Evolutionary conservation across 2,888 invertebrate species (phyloP).

Genomic region (Drosophila mercatorum): DNA sequence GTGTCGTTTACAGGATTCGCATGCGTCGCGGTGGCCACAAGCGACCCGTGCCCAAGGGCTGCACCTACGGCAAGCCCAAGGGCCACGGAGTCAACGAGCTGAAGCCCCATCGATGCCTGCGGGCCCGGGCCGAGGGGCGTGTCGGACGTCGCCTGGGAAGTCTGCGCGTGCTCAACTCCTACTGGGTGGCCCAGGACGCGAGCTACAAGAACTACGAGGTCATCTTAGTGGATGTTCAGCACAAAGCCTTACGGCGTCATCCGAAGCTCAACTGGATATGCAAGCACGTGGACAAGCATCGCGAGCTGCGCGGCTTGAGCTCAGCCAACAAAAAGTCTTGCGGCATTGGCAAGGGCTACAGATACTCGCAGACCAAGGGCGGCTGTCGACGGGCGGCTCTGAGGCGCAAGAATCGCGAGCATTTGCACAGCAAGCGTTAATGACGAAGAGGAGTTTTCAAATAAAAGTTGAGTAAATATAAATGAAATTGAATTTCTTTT

Average conservation of each 20-base stretch:
- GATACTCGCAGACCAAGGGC: constrained; percentile 97
- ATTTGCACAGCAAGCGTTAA: constrained; percentile 98
- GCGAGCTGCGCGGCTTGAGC: too few relatives aligned
- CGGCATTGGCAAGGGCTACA: constrained; percentile 97
- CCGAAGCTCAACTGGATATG: constrained; percentile 99
- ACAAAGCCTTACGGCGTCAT: constrained; percentile 90
- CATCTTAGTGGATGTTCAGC: too few relatives aligned
- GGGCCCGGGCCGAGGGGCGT: too few relatives aligned
- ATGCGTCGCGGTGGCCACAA: too few relatives aligned
- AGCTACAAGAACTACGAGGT: constrained; percentile 93
- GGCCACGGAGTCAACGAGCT: constrained; percentile 89
- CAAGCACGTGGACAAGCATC: constrained; percentile 97
- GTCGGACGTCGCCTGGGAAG: background rate
- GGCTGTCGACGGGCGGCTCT: constrained; percentile 97
- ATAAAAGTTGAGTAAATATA: background rate
- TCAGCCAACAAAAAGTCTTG: constrained; percentile 90
- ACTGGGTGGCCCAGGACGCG: constrained; percentile 99
- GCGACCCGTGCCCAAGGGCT: too few relatives aligned
- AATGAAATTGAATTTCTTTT: background rate
- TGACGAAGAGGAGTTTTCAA: background rate
- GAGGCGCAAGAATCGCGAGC: constrained; percentile 96
- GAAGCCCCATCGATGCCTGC: constrained; percentile 88
- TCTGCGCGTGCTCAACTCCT: constrained; percentile 93
- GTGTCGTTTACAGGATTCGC: too few relatives aligned
- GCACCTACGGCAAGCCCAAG: too few relatives aligned